Conservation (phyloP, 2,888 invertebrate genomes). For the Phyllotreta cruciferae region DNA sequence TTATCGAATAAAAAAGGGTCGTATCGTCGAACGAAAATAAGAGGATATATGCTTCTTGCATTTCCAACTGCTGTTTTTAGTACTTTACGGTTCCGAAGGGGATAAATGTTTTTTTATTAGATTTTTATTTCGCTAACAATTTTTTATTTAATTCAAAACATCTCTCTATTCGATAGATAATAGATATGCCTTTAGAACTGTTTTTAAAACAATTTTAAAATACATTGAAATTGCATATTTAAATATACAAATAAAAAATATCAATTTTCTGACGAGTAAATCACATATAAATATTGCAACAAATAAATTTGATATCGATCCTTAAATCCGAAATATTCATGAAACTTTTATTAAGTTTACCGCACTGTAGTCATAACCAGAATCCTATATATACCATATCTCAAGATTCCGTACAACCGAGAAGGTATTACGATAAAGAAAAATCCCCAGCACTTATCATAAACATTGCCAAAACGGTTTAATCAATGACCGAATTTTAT, state of each 20-base stretch:
- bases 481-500: constrained; percentile 3
- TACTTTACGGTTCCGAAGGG: not conserved
- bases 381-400: constrained; percentile 5
- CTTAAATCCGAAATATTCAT: constrained; percentile 6
- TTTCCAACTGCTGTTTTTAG: constrained; percentile 12
- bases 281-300: no score
- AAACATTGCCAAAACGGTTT: constrained; percentile 6
- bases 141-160: not conserved
- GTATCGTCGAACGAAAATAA: constrained; percentile 15
- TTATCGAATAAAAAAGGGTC: constrained; percentile 26
- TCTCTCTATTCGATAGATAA: not conserved
- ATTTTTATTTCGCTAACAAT: constrained; percentile 3
- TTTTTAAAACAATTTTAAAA: no score
- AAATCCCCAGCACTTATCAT: constrained; percentile 12
- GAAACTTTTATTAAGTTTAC: constrained; percentile 7
- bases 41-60: constrained; percentile 10
- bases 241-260: no score
- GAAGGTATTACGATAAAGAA: constrained; percentile 4
- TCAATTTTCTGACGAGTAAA: no score
- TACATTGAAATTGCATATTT: no score
- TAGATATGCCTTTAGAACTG: not conserved
- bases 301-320: not conserved
- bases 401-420: not conserved
- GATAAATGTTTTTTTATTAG: constrained; percentile 9
- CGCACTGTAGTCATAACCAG: constrained; percentile 5